Base-by-base conservation (phyloP, 2,888 invertebrate species). In the Azorinus chamasolen region DNA sequence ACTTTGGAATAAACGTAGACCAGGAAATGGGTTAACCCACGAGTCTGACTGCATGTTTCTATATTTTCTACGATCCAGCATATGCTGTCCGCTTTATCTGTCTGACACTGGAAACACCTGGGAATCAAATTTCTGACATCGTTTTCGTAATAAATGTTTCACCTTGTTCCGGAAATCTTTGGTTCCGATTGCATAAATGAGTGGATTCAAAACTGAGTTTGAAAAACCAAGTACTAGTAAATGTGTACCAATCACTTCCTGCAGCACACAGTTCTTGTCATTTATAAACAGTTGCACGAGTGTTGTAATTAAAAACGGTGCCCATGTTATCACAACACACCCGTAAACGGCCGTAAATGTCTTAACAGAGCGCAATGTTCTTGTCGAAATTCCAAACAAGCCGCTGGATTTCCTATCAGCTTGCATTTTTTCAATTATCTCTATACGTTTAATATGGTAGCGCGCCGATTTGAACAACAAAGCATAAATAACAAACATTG, bases 131-230 rank as follows among this genome's bases (percentile, higher is more conserved):
- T 32, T 32, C 32, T 32, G 32, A 32, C 32, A 76, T 22, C 66
- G 58, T 32, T 73, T 69, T 25, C 46, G 50, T n/a, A 53, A 73
- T 12, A 77, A 20, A 43, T 70, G 61, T 10, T 43, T 57, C n/a
- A 85, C 81, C 59, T 79, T 85, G 24, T 71, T 63, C 37, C 83
- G 65, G 59, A 89, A 88, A 53, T 89, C 88, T 61, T 80, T 83
- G 25, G 88, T 90, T 25, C 89, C 81, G 8, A 89, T 27, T 1
- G 87, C 88, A 69, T 90, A 90, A 50, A 90, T 86, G 43, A 89
- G 50, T 8, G 89, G 90, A 65, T 90, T 90, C 8, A 90, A 79
- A 57, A 89, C 87, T 8, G 89, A 90, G 73, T 90, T 90, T 4
- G 87, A 85, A 61, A 86, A 88, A 1, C 89, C 89, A 22, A 90